These are phyloP conservation scores for Euphydryas editha DNA, from an alignment of 2,888 invertebrate genomes.

Conservation along the genomic window DNA sequence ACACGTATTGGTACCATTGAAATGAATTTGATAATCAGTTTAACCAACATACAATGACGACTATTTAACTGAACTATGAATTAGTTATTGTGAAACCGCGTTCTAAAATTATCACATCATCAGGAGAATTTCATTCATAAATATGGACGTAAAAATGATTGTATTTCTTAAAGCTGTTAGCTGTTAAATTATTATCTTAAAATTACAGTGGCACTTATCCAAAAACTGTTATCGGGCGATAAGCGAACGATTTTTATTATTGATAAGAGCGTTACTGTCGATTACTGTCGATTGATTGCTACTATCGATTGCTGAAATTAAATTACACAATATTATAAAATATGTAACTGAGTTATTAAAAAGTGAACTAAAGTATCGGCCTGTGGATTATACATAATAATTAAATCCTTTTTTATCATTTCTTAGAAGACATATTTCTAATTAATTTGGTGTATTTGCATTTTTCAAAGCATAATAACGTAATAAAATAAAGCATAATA, in stretches of 20 bases:
- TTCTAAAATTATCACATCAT: not conserved
- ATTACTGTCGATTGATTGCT: no score
- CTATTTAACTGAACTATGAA: not conserved
- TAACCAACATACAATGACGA: not conserved
- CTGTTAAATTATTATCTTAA: conserved; percentile 12
- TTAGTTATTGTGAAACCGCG: not conserved
- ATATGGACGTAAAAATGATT: not conserved
- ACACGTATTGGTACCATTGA: not conserved
- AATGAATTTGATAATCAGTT: not conserved
- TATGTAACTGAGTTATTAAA: not conserved
- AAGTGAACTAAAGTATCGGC: not conserved
- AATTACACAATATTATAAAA: not conserved
- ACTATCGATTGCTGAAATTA: not conserved
- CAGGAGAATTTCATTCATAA: not conserved
- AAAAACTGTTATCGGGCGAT: conserved; percentile 33
- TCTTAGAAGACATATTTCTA: no score
- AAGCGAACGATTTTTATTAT: conserved; percentile 23
- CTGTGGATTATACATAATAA: not conserved
- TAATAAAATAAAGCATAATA: no score
- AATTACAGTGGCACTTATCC: conserved; percentile 32
- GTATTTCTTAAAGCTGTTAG: not conserved
- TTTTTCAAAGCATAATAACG: no score
- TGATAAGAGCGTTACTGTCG: conserved; percentile 20
- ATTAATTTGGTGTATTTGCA: no score
- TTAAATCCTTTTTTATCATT: not conserved